Conservation (phyloP, 2,797 vertebrate species). For the Microctenopoma steveboyesi region DNA sequence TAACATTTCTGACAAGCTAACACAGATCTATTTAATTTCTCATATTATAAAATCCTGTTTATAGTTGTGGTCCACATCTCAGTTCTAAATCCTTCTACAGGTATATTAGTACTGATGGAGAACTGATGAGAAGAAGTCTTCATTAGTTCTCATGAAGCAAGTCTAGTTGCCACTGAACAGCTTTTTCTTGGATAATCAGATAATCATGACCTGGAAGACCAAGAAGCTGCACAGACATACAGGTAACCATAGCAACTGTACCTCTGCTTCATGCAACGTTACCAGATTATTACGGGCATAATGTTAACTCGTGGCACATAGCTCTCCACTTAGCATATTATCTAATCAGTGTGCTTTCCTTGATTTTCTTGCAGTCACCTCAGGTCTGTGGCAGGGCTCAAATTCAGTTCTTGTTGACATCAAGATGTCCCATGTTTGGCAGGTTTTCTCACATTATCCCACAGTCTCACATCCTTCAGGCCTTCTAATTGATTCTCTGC, state of each 20-base stretch:
- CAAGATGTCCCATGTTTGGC: background rate
- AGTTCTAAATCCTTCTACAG: constrained; percentile 8
- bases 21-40: background rate
- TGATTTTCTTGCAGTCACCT: background rate
- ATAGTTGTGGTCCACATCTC: constrained; percentile 3
- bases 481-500: constrained; percentile 17
- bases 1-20: background rate
- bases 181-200: no score
- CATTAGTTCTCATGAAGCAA: no score
- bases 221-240: background rate
- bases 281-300: background rate
- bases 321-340: background rate
- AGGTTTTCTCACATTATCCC: background rate
- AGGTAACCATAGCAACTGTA: constrained; percentile 44
- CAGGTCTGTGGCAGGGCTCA: background rate
- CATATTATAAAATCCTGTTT: constrained; percentile 4
- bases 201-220: no score
- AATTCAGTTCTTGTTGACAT: constrained; percentile 10
- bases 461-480: background rate
- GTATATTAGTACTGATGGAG: background rate
- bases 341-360: background rate
- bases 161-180: no score
- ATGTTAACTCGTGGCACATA: no score
- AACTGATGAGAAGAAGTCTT: no score
- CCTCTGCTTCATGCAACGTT: background rate